phyloP scores from a whole-genome alignment of 1,140 invertebrate species.

The Nasonia giraulti region DNA sequence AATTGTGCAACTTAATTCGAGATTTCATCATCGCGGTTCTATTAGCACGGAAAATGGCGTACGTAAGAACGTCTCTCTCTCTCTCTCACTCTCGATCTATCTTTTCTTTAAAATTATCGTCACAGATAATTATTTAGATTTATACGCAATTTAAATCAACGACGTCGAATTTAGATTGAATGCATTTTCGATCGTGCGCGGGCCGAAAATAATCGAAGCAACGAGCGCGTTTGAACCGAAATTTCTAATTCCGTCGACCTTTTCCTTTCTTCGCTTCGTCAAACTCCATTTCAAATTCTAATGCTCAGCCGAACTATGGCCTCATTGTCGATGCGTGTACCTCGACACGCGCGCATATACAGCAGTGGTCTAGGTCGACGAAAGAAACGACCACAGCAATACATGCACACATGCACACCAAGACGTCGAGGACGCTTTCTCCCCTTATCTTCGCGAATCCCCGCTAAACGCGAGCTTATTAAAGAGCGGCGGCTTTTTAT shows the following conservation, averaged over 20 bases:
- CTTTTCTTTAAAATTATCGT: not conserved
- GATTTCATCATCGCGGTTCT: no score
- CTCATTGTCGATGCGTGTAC: not conserved
- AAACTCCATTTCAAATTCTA: conserved; percentile 10
- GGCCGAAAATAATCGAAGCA: not conserved
- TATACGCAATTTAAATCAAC: not conserved
- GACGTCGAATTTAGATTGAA: not conserved
- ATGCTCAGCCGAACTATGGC: not conserved
- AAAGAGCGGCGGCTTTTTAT: conserved; percentile 1
- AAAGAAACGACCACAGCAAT: no score
- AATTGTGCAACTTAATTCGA: no score
- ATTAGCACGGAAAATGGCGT: no score
- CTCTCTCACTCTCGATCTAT: not conserved
- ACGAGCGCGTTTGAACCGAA: not conserved
- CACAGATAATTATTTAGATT: conserved; percentile 1
- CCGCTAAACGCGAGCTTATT: not conserved
- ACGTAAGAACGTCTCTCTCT: no score
- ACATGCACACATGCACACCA: not conserved
- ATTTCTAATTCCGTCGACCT: conserved; percentile 27
- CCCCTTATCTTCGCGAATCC: conserved; percentile 12
- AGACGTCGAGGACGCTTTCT: conserved; percentile 9
- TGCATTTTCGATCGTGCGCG: not conserved
- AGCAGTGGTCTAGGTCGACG: not conserved
- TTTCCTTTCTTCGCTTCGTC: not conserved
- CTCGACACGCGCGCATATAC: not conserved